phyloP scores from a whole-genome alignment of 2,113 vertebrate species.

The Natator depressus region DNA sequence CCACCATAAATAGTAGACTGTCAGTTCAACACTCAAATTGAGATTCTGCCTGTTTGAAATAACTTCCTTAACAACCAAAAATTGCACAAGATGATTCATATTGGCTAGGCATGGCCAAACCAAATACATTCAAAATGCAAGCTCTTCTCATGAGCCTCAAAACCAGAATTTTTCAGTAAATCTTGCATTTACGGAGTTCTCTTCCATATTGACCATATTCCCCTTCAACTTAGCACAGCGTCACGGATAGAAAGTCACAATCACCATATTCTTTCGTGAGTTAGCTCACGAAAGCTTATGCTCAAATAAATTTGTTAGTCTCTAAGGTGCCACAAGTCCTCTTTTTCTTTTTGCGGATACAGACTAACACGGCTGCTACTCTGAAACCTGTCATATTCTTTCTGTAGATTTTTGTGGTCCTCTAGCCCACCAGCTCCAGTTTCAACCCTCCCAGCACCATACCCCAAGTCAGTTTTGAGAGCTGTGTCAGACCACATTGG shows the following conservation, averaged over 20 bases:
- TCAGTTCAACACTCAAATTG: slow-evolving; percentile 26
- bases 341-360: no score
- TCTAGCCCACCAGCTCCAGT: slow-evolving; percentile 52
- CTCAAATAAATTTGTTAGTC: no score
- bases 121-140: slow-evolving; percentile 55
- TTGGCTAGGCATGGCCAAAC: slow-evolving; percentile 68
- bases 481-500: slow-evolving; percentile 70
- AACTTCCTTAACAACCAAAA: slow-evolving; percentile 69
- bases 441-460: slow-evolving; percentile 9
- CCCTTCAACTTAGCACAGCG: slow-evolving; percentile 60
- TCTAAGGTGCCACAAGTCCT: no score
- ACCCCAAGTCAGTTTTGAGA: slow-evolving; percentile 59
- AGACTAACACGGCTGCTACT: no score
- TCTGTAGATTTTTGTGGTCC: slow-evolving; percentile 70
- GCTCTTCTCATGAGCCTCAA: slow-evolving; percentile 20
- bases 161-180: slow-evolving; percentile 35
- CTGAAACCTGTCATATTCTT: slow-evolving; percentile 41
- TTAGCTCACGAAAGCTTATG: no score
- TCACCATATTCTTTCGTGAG: slow-evolving; percentile 62
- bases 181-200: slow-evolving; percentile 36
- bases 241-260: slow-evolving; percentile 57
- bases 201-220: slow-evolving; percentile 11
- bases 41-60: slow-evolving; percentile 50
- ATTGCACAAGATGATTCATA: slow-evolving; percentile 49
- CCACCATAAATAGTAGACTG: slow-evolving; percentile 31